Evolutionary conservation across 30 jellyfish, hydroid and myxozoan species (phyloP).

Genomic region (Aurelia aurita complex sp. Pacific): DNA sequence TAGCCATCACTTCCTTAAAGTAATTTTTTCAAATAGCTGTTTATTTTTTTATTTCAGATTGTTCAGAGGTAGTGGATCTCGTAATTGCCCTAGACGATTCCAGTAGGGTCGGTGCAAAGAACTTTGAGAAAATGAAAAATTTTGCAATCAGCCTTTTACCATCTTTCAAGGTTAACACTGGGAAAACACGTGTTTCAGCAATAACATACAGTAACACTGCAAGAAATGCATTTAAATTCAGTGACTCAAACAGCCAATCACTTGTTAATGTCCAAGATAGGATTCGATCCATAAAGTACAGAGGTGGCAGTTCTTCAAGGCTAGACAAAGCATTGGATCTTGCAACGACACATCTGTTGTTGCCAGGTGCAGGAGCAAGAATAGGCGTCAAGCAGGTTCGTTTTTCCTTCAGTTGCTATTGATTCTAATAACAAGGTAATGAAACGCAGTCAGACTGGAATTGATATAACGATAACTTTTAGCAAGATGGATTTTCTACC

Average conservation of each 20-base stretch:
- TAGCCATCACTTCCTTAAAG: too few species aligned
- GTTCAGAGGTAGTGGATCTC: conserved; percentile 81
- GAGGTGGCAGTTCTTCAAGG: conserved; percentile 80
- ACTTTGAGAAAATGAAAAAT: conserved; percentile 70
- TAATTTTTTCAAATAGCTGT: too few species aligned
- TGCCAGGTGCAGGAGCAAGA: conserved; percentile 56
- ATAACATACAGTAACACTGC: conserved; percentile 92
- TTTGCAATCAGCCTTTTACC: conserved; percentile 70
- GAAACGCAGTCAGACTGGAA: too few species aligned
- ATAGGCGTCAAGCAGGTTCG: conserved; percentile 64
- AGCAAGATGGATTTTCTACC: too few species aligned
- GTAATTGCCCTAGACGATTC: conserved; percentile 89
- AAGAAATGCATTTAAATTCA: conserved; percentile 65
- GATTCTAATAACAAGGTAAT: too few species aligned
- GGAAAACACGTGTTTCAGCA: conserved; percentile 85
- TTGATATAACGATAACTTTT: too few species aligned
- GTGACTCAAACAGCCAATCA: conserved; percentile 17
- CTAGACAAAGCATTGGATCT: conserved; percentile 83
- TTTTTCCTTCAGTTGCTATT: neutral
- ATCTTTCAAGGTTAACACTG: conserved; percentile 55
- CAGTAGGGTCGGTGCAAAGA: conserved; percentile 67
- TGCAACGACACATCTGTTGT: conserved; percentile 70
- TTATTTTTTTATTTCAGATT: conserved; percentile 42
- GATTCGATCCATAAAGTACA: conserved; percentile 70
- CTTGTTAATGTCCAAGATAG: conserved; percentile 49